phyloP scores from a whole-genome alignment of 2,797 vertebrate genomes.

The Acomys russatus region DNA sequence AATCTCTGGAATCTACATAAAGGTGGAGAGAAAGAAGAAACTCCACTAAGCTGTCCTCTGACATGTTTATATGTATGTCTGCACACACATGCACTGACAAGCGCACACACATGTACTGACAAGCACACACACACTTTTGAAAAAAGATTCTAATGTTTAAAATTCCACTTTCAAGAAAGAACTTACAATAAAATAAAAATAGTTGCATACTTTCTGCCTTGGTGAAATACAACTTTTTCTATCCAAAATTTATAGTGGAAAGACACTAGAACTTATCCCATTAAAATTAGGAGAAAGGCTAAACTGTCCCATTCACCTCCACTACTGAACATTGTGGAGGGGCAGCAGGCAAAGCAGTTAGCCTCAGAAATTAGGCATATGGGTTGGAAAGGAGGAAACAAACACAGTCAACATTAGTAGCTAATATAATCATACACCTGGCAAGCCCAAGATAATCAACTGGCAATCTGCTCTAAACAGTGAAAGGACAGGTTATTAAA shows the following conservation, averaged over 20 bases:
- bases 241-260: slow-evolving; percentile 35
- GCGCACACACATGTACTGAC: neutral
- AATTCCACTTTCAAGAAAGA: neutral
- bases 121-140: neutral
- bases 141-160: neutral
- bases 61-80: neutral
- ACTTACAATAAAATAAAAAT: slow-evolving; percentile 37
- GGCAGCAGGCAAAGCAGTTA: slow-evolving; percentile 26
- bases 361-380: slow-evolving; percentile 46
- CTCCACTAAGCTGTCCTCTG: neutral
- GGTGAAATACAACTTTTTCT: neutral
- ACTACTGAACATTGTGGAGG: neutral
- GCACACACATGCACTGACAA: neutral
- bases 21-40: neutral
- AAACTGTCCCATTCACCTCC: slow-evolving; percentile 22
- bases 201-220: neutral
- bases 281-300: slow-evolving; percentile 33
- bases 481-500: slow-evolving; percentile 32
- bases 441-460: slow-evolving; percentile 50
- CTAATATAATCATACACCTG: slow-evolving; percentile 10
- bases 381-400: slow-evolving; percentile 53
- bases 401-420: slow-evolving; percentile 9
- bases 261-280: neutral
- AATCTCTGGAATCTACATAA: neutral
- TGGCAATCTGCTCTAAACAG: neutral